Conservation (phyloP, 2,113 vertebrate species). For the Hyperopisus bebe region DNA sequence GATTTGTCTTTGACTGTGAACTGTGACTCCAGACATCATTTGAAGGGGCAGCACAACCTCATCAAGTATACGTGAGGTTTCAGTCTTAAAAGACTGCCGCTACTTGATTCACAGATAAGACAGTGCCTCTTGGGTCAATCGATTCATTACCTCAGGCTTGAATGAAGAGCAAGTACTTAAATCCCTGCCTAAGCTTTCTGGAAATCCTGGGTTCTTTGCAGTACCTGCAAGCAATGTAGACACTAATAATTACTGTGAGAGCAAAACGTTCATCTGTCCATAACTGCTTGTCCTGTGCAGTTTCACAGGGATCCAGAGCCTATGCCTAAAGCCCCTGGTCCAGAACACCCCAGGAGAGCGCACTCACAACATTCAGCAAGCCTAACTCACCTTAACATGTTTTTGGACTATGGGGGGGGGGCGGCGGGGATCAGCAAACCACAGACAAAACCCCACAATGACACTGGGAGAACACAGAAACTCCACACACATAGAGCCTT, state of each 20-base stretch:
- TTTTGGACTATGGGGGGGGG: not conserved
- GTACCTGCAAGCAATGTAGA: not conserved
- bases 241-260: not conserved
- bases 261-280: not conserved
- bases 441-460: not conserved
- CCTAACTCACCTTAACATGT: not conserved
- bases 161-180: conserved; percentile 6
- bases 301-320: not conserved
- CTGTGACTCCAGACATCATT: not conserved
- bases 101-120: not conserved
- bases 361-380: not conserved
- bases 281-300: not conserved
- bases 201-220: not conserved
- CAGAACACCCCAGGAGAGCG: not conserved
- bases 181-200: not conserved
- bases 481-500: not conserved
- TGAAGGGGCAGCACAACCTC: not conserved
- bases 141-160: not conserved
- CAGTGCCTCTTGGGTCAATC: conserved; percentile 7
- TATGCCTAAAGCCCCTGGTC: not conserved
- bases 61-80: not conserved
- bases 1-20: conserved; percentile 11
- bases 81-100: not conserved
- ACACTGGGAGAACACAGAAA: not conserved
- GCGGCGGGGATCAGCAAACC: not conserved